Base-by-base conservation (phyloP, 2,888 invertebrate genomes). In the Oscheius onirici region DNA sequence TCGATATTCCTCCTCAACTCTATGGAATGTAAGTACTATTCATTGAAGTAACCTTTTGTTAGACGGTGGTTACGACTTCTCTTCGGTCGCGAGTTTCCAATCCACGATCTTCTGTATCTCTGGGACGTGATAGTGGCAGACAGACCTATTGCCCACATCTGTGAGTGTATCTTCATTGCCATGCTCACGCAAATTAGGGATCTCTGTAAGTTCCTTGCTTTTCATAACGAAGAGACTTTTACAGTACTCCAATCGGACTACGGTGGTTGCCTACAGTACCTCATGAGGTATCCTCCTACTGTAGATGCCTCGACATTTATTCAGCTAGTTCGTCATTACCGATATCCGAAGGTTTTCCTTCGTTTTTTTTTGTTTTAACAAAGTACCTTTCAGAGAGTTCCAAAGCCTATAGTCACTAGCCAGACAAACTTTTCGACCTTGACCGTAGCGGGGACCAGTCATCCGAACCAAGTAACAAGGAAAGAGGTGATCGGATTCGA, bases 41-140 rank as follows among this genome's bases (percentile, higher is more conserved):
- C 63, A 17, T 49, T 13, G n/a, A 63, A 65, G 71, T 58, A 49
- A 57, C 55, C 51, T 69, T 10, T 65, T 86, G 88, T 51, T 85
- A 94, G 93, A 74, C 93, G 94, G 1, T 94, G 94, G 94, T 89
- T 94, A 40, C 91, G 94, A 5, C 89, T 94, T 69, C 89, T 94
- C 17, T 94, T 94, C 89, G 94, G 94, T 0, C 90, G 94, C 2
- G 94, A 94, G 89, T 94, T 94, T 88, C 91, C 92, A 1, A 91
- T 94, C 72, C 90, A 92, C 63, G 93, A 94, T 84, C 88, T 94
- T 58, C 90, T 94, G 0, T 91, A 92, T 63, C 88, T 94, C 6
- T 94, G 94, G 94, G 93, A 94, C 82, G 93, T 93, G 68, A 91
- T 94, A 76, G 93, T 94, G 89, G 91, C 93, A 0, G 92, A 92